Evolutionary conservation across 1,140 invertebrate genomes (phyloP).

Genomic region (Papilio glaucus): DNA sequence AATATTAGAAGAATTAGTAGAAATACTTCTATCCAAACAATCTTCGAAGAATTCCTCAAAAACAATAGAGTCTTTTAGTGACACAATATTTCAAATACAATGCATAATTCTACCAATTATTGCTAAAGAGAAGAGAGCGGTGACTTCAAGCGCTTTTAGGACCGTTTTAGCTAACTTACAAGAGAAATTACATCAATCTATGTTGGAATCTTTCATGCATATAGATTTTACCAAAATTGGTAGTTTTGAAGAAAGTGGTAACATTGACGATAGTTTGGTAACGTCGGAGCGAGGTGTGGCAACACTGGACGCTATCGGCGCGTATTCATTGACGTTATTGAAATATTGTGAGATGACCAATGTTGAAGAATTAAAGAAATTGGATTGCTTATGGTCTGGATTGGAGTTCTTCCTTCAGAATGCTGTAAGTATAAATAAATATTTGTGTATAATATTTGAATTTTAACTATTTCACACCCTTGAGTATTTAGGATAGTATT

Average conservation of each 20-base stretch:
- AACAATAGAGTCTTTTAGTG: slow-evolving; percentile 62
- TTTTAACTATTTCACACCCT: too few relatives aligned
- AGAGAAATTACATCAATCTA: slow-evolving; percentile 69
- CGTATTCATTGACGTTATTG: slow-evolving; percentile 68
- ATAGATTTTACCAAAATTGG: slow-evolving; percentile 61
- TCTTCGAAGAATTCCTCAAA: slow-evolving; percentile 46
- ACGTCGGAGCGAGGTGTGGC: slow-evolving; percentile 54
- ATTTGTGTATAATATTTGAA: neutral
- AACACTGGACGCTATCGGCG: slow-evolving; percentile 71
- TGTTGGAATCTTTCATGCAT: slow-evolving; percentile 68
- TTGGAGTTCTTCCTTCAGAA: slow-evolving; percentile 68
- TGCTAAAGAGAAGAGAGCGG: slow-evolving; percentile 69
- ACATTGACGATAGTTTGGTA: slow-evolving; percentile 57
- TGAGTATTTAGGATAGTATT: too few relatives aligned
- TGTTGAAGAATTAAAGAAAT: slow-evolving; percentile 64
- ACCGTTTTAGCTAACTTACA: slow-evolving; percentile 74
- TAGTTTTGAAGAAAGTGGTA: slow-evolving; percentile 47
- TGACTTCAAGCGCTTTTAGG: slow-evolving; percentile 66
- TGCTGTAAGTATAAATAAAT: slow-evolving; percentile 72
- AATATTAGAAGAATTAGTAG: slow-evolving; percentile 63
- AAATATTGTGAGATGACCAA: slow-evolving; percentile 71
- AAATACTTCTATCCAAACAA: slow-evolving; percentile 63
- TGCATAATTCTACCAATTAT: slow-evolving; percentile 71
- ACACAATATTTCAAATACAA: slow-evolving; percentile 70
- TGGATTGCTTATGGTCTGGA: slow-evolving; percentile 67